These are phyloP conservation scores for Horisme vitalbata DNA, from an alignment of 2,888 invertebrate species.

Conservation along the genomic window DNA sequence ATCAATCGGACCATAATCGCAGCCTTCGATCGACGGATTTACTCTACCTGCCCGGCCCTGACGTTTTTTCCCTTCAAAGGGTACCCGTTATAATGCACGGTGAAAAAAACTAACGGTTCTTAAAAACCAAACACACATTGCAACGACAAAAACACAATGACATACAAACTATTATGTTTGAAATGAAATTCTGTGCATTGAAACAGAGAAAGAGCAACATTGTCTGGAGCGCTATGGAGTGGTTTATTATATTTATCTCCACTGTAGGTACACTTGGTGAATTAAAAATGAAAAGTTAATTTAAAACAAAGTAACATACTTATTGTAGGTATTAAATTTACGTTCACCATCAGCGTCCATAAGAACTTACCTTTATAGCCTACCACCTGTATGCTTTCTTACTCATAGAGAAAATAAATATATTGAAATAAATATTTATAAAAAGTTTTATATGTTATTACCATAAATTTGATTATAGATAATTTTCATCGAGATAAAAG, in stretches of 20 bases:
- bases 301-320: background rate
- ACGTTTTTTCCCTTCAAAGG: slow-evolving; percentile 68
- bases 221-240: slow-evolving; percentile 1
- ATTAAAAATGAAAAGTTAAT: too few species aligned
- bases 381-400: too few species aligned
- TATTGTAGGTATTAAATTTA: too few species aligned
- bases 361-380: too few species aligned
- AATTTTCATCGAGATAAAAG: background rate
- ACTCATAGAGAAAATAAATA: too few species aligned
- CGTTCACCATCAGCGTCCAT: too few species aligned
- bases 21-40: slow-evolving; percentile 68
- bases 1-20: slow-evolving; percentile 65
- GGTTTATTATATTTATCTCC: background rate
- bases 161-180: slow-evolving; percentile 69
- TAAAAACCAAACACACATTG: slow-evolving; percentile 74
- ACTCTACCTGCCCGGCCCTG: slow-evolving; percentile 72
- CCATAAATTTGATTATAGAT: too few species aligned
- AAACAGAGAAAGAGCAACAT: slow-evolving; percentile 37
- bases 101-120: slow-evolving; percentile 75
- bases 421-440: too few species aligned
- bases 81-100: slow-evolving; percentile 66
- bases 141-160: slow-evolving; percentile 72
- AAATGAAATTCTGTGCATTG: slow-evolving; percentile 57
- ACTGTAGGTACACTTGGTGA: too few species aligned
- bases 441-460: too few species aligned